Base-by-base conservation (phyloP, 2,797 vertebrate genomes). In the Karalla daura region DNA sequence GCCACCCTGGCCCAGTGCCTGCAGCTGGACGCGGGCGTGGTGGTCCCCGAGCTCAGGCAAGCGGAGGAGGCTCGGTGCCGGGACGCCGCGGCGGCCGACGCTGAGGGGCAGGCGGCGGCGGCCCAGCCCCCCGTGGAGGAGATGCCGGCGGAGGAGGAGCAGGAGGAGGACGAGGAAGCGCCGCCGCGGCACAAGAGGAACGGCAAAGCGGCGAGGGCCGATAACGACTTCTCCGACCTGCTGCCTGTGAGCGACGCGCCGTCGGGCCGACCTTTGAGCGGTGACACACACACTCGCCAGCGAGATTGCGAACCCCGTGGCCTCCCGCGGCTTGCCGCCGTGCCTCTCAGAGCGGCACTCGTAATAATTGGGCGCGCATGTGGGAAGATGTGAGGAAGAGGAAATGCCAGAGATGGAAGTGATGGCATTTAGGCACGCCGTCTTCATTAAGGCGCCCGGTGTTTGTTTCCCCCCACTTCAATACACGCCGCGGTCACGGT, bases 151-250 rank as follows among this genome's bases (percentile, higher is more conserved):
- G 95, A 95, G 43, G 94, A 91, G 41, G 94, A 91, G n/a, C n/a
- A n/a, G 52, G 64, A 63, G 1, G 78, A 78, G 46, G 95, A 95
- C 40, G 94, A 91, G 41, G 94, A 91, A 44, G 94, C 92, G 52
- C 92, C 88, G 82, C 93, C 92, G 13, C 93, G 92, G 74, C 33
- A 64, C 52, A 87, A 80, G 21, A 83, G 20, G 27, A 93, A 92
- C 47, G 84, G 81, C 71, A 93, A 91, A 75, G 50, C 74, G 53
- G 63, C 27, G 2, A 90, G 78, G 51, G 88, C 87, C 25, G 92
- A 92, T 15, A 79, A 72, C 7, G 95, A 96, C 11, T 33, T 96
- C 84, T 96, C 95, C 0, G 98, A 98, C 86, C 91, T 99, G 3
- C 88, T 97, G 81, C 98, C 97, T 36, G 98, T 99, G 88, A 95